These are phyloP conservation scores for Andrena praecox DNA, from an alignment of 2,888 invertebrate genomes.

Conservation along the genomic window DNA sequence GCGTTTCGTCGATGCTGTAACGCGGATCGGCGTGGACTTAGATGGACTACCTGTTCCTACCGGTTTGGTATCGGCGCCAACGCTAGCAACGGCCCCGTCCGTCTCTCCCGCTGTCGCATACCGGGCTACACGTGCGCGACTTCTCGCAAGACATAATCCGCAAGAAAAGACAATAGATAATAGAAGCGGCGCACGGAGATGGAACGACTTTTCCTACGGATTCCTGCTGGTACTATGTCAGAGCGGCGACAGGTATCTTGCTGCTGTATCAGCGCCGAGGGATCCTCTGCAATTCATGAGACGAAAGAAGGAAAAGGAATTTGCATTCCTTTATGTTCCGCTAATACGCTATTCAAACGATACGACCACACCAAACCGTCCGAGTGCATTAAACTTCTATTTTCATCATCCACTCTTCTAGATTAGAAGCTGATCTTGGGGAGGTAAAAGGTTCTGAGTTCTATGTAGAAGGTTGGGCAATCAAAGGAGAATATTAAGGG, in stretches of 20 bases:
- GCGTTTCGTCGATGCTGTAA: conserved; percentile 37
- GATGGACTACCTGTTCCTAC: conserved; percentile 76
- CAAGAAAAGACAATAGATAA: conserved; percentile 67
- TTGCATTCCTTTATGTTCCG: background rate
- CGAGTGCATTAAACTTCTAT: too few relatives aligned
- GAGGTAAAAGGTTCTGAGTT: too few relatives aligned
- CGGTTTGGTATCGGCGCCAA: conserved; percentile 78
- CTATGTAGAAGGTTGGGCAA: too few relatives aligned
- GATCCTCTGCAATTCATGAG: conserved; percentile 4
- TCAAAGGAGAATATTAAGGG: too few relatives aligned
- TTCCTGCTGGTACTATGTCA: conserved; percentile 39
- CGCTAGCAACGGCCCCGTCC: conserved; percentile 70
- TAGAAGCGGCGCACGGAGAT: conserved; percentile 56
- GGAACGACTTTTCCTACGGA: conserved; percentile 44
- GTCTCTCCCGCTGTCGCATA: conserved; percentile 61
- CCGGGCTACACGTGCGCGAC: conserved; percentile 59
- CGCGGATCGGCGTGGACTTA: conserved; percentile 62
- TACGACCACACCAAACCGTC: too few relatives aligned
- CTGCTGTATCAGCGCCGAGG: background rate
- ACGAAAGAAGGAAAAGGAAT: background rate
- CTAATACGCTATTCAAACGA: too few relatives aligned
- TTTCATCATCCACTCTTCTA: too few relatives aligned
- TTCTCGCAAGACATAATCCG: conserved; percentile 36
- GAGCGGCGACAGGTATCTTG: conserved; percentile 1
- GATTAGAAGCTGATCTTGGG: too few relatives aligned